phyloP scores from a whole-genome alignment of 2,797 vertebrate genomes.

The Oreonectes daqikongensis region DNA sequence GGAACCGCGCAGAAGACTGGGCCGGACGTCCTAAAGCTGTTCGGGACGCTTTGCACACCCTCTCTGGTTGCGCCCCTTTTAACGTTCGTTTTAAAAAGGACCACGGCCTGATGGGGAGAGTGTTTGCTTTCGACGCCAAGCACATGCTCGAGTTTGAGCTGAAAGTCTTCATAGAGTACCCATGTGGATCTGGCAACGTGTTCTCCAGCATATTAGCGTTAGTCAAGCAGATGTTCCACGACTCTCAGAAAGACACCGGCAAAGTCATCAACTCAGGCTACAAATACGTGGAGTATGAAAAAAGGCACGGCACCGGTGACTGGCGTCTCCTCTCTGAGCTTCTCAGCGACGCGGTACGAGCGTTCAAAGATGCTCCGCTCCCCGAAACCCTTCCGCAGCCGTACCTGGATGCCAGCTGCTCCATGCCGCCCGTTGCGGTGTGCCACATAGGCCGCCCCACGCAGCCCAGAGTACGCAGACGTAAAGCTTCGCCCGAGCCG shows the following conservation, averaged over 20 bases:
- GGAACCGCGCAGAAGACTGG: conserved; percentile 85
- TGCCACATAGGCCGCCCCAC: conserved; percentile 63
- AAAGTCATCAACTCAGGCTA: conserved; percentile 86
- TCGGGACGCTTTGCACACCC: conserved; percentile 79
- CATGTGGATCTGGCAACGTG: conserved; percentile 83
- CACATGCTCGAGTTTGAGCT: conserved; percentile 82
- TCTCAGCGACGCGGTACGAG: conserved; percentile 82
- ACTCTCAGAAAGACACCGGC: conserved; percentile 74
- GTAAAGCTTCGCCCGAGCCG: conserved; percentile 61
- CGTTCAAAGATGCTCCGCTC: conserved; percentile 77
- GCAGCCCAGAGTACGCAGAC: conserved; percentile 67
- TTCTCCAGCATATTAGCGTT: conserved; percentile 82
- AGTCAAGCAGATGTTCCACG: conserved; percentile 88
- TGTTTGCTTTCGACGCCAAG: conserved; percentile 85
- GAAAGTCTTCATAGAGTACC: conserved; percentile 87
- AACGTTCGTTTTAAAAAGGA: conserved; percentile 91
- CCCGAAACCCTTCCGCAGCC: conserved; percentile 83
- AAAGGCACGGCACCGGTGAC: conserved; percentile 81
- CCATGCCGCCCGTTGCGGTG: conserved; percentile 69
- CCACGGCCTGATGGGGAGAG: conserved; percentile 81
- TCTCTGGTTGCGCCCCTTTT: conserved; percentile 84
- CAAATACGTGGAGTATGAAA: conserved; percentile 91
- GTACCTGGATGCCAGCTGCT: conserved; percentile 73
- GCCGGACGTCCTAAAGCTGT: conserved; percentile 79
- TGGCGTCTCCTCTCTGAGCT: conserved; percentile 87